These are phyloP conservation scores for Coptotermes formosanus DNA, from an alignment of 1,140 invertebrate species.

Conservation along the genomic window DNA sequence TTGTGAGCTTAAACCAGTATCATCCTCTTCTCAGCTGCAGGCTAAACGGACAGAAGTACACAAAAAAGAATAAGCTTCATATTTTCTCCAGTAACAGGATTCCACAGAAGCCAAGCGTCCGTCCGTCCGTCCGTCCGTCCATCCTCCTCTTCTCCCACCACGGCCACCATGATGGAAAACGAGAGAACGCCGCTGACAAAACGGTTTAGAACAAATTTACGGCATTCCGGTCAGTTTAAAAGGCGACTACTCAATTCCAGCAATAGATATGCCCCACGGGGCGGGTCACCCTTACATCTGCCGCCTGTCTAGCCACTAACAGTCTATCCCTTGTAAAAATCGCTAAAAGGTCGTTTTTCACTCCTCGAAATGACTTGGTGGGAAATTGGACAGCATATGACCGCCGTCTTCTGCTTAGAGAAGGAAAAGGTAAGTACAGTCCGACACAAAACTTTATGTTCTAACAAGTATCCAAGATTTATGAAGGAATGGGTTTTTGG, in stretches of 20 bases:
- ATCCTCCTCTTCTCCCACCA: background rate
- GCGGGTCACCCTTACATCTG: constrained; percentile 1
- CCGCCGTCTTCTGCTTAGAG: background rate
- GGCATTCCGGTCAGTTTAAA: constrained; percentile 8
- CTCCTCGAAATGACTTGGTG: background rate
- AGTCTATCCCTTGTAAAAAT: constrained; percentile 9
- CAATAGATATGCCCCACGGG: background rate
- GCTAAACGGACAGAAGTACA: background rate
- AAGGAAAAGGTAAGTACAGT: background rate
- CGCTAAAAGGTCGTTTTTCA: constrained; percentile 11
- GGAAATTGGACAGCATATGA: constrained; percentile 6
- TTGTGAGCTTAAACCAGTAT: background rate
- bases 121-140: background rate
- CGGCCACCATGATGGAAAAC: background rate
- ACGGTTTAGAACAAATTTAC: constrained; percentile 13
- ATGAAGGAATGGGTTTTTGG: no score
- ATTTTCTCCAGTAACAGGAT: background rate
- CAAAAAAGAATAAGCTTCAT: background rate
- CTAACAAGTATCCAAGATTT: no score
- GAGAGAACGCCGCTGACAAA: background rate
- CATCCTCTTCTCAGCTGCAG: background rate
- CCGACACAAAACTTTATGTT: background rate
- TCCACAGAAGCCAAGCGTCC: background rate
- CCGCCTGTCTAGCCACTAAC: background rate
- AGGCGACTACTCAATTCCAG: constrained; percentile 8